Evolutionary conservation across 2,888 invertebrate genomes (phyloP), one percentile per base, ranked within the genome.

Genomic region (Koerneria pararmatus): DNA sequence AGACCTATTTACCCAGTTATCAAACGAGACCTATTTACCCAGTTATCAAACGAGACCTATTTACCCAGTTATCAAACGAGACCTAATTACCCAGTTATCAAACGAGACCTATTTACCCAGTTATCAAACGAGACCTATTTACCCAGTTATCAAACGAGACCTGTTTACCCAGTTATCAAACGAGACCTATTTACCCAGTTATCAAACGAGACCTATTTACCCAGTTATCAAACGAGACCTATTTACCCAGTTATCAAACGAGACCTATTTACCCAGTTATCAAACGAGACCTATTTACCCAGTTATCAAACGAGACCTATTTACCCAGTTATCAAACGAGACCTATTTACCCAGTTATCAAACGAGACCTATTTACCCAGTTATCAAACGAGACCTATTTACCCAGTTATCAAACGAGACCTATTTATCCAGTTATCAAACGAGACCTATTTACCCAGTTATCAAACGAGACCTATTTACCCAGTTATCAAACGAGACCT

Each of bases 231-330:
- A 34, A 35, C 3, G 15, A 73, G n/a, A n/a, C n/a, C n/a, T n/a
- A n/a, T n/a, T n/a, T n/a, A n/a, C n/a, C n/a, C n/a, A 11, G 53
- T 34, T 29, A 6, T 24, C 67, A 60, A 69, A 19, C 69, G 11
- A 19, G 19, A 41, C 11, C 11, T 41, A 58, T 66, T 19, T 37
- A 29, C 22, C 29, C n/a, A 37, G 27, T 24, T 41, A 27, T 11
- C 35, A n/a, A 34, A 35, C 3, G 15, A 73, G n/a, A n/a, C n/a
- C n/a, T n/a, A n/a, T n/a, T n/a, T n/a, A n/a, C n/a, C n/a, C n/a
- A 11, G 53, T 34, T 29, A 6, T 24, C 67, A 60, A 69, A 19
- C 69, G 11, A 19, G 19, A 41, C 11, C 11, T 41, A 58, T 66
- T 19, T 37, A 29, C 22, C 29, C n/a, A 37, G 27, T 24, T 41